Evolutionary conservation across 2,888 invertebrate species (phyloP), one percentile per base, ranked within the genome.

Genomic region (Panorpa germanica): DNA sequence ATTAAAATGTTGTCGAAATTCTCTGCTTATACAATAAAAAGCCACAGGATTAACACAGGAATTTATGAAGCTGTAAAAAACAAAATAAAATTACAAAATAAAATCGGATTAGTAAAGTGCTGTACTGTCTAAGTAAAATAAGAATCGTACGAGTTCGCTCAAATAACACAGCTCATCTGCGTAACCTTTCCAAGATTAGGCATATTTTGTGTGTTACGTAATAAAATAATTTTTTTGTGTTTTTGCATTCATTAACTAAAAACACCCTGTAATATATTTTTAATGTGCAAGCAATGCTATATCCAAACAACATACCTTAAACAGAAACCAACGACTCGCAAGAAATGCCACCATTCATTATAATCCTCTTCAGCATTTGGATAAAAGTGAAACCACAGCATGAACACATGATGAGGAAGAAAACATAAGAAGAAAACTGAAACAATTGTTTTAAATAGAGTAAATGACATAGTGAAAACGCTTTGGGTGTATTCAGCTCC

Each of bases 41-140:
- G 86, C 83, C 25, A 86, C 72, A 0, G 88, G 88, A 48, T 88
- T 88, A 40, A 86, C 74, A 56, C 86, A 86, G 10, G 90, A 88
- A 55, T 85, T 90, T 38, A 86, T 65, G 56, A 85, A 88, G 43
- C 77, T 71, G 50, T 22, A 50, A 49, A 28, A 36, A 35, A 29
- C 35, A 31, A 33, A 27, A n/a, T 28, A 25, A 13, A 32, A 24
- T 21, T 29, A 21, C 4, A 28, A 28, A 34, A 20, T 20, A 12
- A 16, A 16, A 20, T 12, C n/a, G n/a, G n/a, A n/a, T n/a, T n/a
- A n/a, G n/a, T n/a, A n/a, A n/a, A n/a, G n/a, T n/a, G n/a, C n/a
- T n/a, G n/a, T n/a, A n/a, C n/a, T n/a, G n/a, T n/a, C n/a, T n/a
- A n/a, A n/a, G n/a, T n/a, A n/a, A n/a, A n/a, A n/a, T n/a, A n/a